Evolutionary conservation across 2,888 invertebrate genomes (phyloP).

Genomic region (Archaeoteleia sp.): DNA sequence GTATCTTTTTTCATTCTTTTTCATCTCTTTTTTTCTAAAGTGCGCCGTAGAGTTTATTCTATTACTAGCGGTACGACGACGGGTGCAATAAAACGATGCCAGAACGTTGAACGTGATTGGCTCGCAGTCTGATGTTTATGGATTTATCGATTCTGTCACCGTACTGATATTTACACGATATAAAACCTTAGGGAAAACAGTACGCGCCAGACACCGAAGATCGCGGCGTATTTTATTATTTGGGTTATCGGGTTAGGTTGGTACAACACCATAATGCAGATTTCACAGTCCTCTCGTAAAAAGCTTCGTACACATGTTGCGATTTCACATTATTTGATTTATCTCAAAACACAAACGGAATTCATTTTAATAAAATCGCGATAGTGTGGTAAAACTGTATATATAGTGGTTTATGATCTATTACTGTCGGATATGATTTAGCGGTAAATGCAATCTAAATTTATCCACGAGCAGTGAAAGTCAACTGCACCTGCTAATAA

Average conservation of each 20-base stretch:
- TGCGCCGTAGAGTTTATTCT: conserved; percentile 44
- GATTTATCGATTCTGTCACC: conserved; percentile 52
- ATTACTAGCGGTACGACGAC: conserved; percentile 37
- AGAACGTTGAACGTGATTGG: conserved; percentile 51
- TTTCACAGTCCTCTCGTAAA: conserved; percentile 8
- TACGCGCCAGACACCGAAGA: conserved; percentile 28
- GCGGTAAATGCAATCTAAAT: conserved; percentile 35
- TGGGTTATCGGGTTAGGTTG: conserved; percentile 27
- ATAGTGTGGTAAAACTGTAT: conserved; percentile 15
- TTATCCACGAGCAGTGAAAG: conserved; percentile 31
- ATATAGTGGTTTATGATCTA: conserved; percentile 21
- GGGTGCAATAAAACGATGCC: conserved; percentile 49
- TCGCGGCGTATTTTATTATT: conserved; percentile 37
- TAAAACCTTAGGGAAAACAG: conserved; percentile 42
- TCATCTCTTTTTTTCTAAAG: conserved; percentile 29
- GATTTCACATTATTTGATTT: not conserved
- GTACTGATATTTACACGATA: conserved; percentile 47
- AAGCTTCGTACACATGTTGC: no score
- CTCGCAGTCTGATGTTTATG: conserved; percentile 51
- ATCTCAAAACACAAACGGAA: not conserved
- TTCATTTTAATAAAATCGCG: conserved; percentile 14
- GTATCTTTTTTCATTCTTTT: not conserved
- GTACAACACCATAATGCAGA: conserved; percentile 6
- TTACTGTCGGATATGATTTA: conserved; percentile 39
- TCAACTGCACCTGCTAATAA: conserved; percentile 25